Base-by-base conservation (phyloP, 2,797 vertebrate species). In the Coracias cyanogaster region DNA sequence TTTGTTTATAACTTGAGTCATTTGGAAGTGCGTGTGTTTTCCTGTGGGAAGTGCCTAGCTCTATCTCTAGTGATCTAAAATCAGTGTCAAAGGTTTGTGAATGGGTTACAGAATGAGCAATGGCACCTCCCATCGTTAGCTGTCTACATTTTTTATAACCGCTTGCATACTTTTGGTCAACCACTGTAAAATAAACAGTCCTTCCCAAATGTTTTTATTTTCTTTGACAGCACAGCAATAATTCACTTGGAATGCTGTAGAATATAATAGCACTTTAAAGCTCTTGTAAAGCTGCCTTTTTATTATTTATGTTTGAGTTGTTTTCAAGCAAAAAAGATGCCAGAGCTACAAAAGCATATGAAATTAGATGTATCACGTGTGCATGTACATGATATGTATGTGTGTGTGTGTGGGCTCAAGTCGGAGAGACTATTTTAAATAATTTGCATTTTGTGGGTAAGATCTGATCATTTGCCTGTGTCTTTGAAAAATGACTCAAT, bases 101-200 rank as follows among this genome's bases (percentile, higher is more conserved):
- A 98, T 95, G 97, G 95, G 87, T 97, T 97, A 97, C 96, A 96
- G 94, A 98, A 96, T 93, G 95, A 96, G 90, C 91, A 94, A 97
- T 89, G 97, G 98, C 94, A 97, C 95, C 97, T 98, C 98, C 97
- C 97, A 97, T 97, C 90, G 62, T 97, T 96, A 97, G 97, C 97
- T 93, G 96, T 98, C 98, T 97, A 97, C 97, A 97, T 98, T 98
- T 98, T 98, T 97, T 97, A 96, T 97, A 98, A 98, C 98, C 98
- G 89, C 98, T 98, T 89, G 88, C 98, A 98, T 98, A 98, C 95
- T 98, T 98, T 98, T 98, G 98, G 98, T 98, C 98, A 98, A 98
- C 98, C 98, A 96, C 98, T 98, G 97, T 98, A 98, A 98, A 98
- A 98, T 97, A 98, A 98, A 98, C 97, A 98, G 97, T 97, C 97